Conservation (phyloP, 2,113 vertebrate species). For the Cryptomyrus ogoouensis region DNA sequence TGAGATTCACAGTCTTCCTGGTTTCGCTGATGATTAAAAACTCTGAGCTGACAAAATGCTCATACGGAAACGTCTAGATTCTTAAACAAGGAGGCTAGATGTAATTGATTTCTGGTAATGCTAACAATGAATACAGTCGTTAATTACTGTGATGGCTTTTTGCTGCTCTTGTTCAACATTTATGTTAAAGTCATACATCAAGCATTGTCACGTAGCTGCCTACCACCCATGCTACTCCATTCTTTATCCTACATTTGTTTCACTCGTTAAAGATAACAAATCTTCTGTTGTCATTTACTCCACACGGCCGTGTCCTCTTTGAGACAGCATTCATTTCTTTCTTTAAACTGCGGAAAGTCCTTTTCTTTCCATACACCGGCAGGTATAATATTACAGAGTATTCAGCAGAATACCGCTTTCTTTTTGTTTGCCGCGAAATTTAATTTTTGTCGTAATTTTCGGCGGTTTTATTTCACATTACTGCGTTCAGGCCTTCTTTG, state of each 20-base stretch:
- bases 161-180: slow-evolving; percentile 65
- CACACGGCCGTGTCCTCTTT: slow-evolving; percentile 18
- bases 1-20: background rate
- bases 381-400: background rate
- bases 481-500: background rate
- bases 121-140: slow-evolving; percentile 53
- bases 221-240: slow-evolving; percentile 52
- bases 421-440: background rate
- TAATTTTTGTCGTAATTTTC: background rate
- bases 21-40: no score
- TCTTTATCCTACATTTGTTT: slow-evolving; percentile 48
- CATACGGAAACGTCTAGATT: background rate
- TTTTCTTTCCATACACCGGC: background rate
- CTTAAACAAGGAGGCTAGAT: slow-evolving; percentile 35
- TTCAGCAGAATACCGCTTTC: background rate
- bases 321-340: background rate
- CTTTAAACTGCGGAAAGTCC: slow-evolving; percentile 8
- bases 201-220: slow-evolving; percentile 51
- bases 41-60: background rate
- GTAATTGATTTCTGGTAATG: slow-evolving; percentile 58
- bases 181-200: slow-evolving; percentile 60
- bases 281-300: slow-evolving; percentile 32
- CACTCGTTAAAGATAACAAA: slow-evolving; percentile 45
- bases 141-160: slow-evolving; percentile 68
- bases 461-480: background rate